Evolutionary conservation across 92 coral and sea anemone genomes (phyloP), one percentile per base, ranked within the genome.

Genomic region (Porites cylindrica): DNA sequence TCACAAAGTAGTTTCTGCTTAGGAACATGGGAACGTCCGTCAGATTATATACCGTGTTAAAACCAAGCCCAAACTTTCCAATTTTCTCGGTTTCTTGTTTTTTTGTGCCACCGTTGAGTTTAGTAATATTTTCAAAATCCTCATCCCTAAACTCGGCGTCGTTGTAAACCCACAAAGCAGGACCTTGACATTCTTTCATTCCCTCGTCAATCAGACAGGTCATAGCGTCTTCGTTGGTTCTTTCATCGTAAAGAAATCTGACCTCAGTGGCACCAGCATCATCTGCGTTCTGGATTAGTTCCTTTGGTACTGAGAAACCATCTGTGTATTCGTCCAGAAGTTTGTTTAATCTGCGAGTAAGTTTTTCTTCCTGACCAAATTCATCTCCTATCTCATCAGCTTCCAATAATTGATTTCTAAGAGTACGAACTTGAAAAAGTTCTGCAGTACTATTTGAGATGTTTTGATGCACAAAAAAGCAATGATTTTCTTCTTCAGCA

Each of bases 181-280:
- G 94, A 53, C 94, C 94, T 79, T 91, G 94, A 43, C 94, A 91
- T 19, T 78, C 84, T 17, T 60, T 79, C 94, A 91, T 91, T 19
- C 84, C 90, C 24, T 80, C 81, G 54, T 87, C 90, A 17, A 87
- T 69, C 68, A 87, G 76, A 63, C 90, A 58, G 64, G 77, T 78
- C 76, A 51, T 56, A 26, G 76, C 86, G 66, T 88, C 92, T 43
- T 88, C 91, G 32, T 93, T 93, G 14, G 94, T 81, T 65, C 95
- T 82, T 69, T 91, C 95, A 60, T 95, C 96, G 75, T 89, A 92
- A 65, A 95, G 78, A 66, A 95, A 85, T 18, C 83, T 90, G 6
- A 95, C 94, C 76, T 93, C 94, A 1, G 94, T 91, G 23, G 98
- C 98, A 3, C 98, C 96, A 8, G 98, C 98, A 71, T 95, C 98